Base-by-base conservation (phyloP, 2,797 vertebrate genomes). In the Botia almorhae region DNA sequence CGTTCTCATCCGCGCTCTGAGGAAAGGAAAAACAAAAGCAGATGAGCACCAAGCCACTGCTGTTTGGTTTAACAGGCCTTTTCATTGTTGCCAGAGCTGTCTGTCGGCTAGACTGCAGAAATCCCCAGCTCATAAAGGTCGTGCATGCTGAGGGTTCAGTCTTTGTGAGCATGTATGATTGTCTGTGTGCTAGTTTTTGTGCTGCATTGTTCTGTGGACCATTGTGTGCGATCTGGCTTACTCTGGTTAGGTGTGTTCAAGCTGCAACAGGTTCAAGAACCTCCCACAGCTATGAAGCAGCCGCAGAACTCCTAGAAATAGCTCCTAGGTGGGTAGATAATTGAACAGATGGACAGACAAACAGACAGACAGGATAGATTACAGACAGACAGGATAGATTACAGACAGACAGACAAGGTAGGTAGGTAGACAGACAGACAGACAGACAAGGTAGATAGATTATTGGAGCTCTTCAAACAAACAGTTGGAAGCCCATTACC, bases 401-500 rank as follows among this genome's bases (percentile, higher is more conserved):
- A 26, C 23, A 33, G 33, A 33, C 33, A 33, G 33, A 29, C 4
- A 29, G 2, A 29, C 4, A 29, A 4, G 29, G 4, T 29, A 4
- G 29, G 29, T 29, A 29, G 29, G 4, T 29, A 29, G 29, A 29
- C 4, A 29, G 29, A 29, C 4, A 29, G 29, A 33, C 4, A 33
- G 33, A 33, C 4, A 33, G 33, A 33, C 33, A 33, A 5, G 33
- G 4, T 3, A 8, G 53, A 56, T 2, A 21, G 2, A 56, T 94
- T 93, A 93, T 85, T 82, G 2, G 83, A 92, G 85, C 87, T 88
- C 89, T 92, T 93, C 91, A 92, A 92, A 90, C 88, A 94, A 94
- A 93, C 91, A 91, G 89, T 90, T 92, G 89, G 90, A 93, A 92
- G 91, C 89, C 93, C 90, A 92, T 94, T 93, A 93, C 89, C 90